Evolutionary conservation across 1,140 invertebrate species (phyloP), one percentile per base, ranked within the genome.

Genomic region (Caerostris darwini): DNA sequence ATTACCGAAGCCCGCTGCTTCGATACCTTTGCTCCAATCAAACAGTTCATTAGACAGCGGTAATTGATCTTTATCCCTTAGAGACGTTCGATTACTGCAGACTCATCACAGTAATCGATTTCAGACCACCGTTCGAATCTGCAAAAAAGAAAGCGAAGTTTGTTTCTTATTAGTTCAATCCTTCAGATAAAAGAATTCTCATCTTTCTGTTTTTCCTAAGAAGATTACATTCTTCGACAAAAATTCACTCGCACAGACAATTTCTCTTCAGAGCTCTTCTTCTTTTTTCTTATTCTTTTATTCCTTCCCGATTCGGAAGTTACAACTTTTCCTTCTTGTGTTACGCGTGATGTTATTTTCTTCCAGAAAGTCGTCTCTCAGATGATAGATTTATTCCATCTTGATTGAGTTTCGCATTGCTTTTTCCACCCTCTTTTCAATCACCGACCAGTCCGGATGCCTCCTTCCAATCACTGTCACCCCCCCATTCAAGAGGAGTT

Each of bases 121-220:
- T 34, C 7, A 12, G 69, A 77, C 69, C 0, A 8, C 19, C 50
- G n/a, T 61, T 61, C 50, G 7, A 77, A 12, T 34, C 69, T 69
- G 67, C 61, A 64, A n/a, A 17, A n/a, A 64, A 64, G 17, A 64
- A 64, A 64, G n/a, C 8, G 69, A 77, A 34, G 19, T 34, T 10
- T 77, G 19, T 19, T 77, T 53, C 69, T 77, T 77, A 77, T 77
- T 77, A 77, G 34, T 12, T 34, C 69, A 34, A 77, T 77, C 19
- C 69, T 77, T 77, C 71, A 77, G 71, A 77, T 77, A 77, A 77
- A n/a, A n/a, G n/a, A n/a, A n/a, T n/a, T n/a, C n/a, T n/a, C n/a
- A n/a, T n/a, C n/a, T n/a, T n/a, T n/a, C n/a, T n/a, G n/a, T n/a
- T n/a, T n/a, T n/a, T n/a, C n/a, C n/a, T n/a, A n/a, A n/a, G n/a